Evolutionary conservation across 2,797 vertebrate genomes (phyloP), one percentile per base, ranked within the genome.

Genomic region (Otolemur crassicaudatus): DNA sequence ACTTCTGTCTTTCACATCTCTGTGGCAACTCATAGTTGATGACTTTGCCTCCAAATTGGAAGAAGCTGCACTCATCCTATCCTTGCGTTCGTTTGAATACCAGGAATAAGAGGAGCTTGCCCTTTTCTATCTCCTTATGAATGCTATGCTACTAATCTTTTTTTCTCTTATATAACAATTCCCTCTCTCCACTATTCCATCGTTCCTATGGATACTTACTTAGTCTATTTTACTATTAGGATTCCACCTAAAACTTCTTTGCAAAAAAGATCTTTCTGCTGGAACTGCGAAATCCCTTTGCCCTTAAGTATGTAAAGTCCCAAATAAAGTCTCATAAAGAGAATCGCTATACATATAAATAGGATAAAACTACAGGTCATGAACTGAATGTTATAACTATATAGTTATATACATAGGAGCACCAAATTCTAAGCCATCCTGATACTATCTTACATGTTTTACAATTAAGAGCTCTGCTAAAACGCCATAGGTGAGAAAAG

Each of bases 401-500:
- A n/a, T 69, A 69, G 65, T 69, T 69, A 69, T 67, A n/a, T 67
- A 67, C 19, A 91, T 1, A 49, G 49, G 75, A 87, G 81, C 58
- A 75, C 13, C 53, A 95, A 91, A 92, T 91, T 87, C 80, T 76
- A 89, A 91, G 92, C 8, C 37, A 90, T 23, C n/a, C 77, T 17
- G 29, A 70, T n/a, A 58, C 56, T 84, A 82, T 73, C 53, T 89
- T 60, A 37, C 27, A 90, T 22, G 37, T 73, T 43, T 90, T 94
- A 85, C 90, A 96, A 70, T 72, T 75, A 90, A 94, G 53, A 96
- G 70, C 34, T 92, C 56, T 89, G 65, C 92, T 96, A 91, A 92
- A 91, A 92, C 82, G 61, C 58, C 19, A 40, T 0, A 88, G 82
- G 63, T 61, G 94, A 95, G 73, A 95, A 91, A 94, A 81, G 76